Base-by-base conservation (phyloP, 2,888 invertebrate species). In the Eristalinus sepulchralis region DNA sequence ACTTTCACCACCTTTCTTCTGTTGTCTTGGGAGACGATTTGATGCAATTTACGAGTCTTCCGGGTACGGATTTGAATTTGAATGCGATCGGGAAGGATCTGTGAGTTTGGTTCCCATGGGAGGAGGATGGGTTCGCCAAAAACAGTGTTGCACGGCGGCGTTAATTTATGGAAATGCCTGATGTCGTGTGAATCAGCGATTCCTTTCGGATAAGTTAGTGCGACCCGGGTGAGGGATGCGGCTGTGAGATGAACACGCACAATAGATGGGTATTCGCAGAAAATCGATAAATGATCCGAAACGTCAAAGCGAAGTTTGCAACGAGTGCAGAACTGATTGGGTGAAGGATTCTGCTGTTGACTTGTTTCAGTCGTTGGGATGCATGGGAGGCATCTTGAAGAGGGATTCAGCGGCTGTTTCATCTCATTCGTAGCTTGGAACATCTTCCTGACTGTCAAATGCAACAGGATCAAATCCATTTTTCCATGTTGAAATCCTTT, bases 1-100 rank as follows among this genome's bases (percentile, higher is more conserved):
- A 78, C 82, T 86, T 86, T 77, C 81, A 76, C 75, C 79, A 24
- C 34, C 53, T 10, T 24, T 62, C 27, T 53, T 47, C 33, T 11
- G 20, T 13, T 22, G 24, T 34, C 17, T 70, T 47, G 47, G 47
- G 47, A 47, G 47, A n/a, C n/a, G n/a, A 78, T 86, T 86, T 78
- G 57, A 75, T 85, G 62, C 77, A 81, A 85, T 84, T 80, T 67
- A 80, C 31, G 68, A 75, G 31, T 79, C 83, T 86, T 86, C 86
- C 86, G 86, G 86, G 86, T 86, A 62, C 64, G 17, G 66, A 83
- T 86, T 83, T 79, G 75, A 83, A 86, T 86, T 86, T 70, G 33
- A 75, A 83, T 86, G 70, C 73, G 57, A 78, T 71, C 24, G 39
- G 13, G 70, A 55, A 47, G 72, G 76, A 68, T 34, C 72, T 68